A percentile compares a stretch with the other conserved stretches of the same genome.
Conservation (phyloP, 2,888 invertebrate species). For the Melangyna quadrimaculata region DNA sequence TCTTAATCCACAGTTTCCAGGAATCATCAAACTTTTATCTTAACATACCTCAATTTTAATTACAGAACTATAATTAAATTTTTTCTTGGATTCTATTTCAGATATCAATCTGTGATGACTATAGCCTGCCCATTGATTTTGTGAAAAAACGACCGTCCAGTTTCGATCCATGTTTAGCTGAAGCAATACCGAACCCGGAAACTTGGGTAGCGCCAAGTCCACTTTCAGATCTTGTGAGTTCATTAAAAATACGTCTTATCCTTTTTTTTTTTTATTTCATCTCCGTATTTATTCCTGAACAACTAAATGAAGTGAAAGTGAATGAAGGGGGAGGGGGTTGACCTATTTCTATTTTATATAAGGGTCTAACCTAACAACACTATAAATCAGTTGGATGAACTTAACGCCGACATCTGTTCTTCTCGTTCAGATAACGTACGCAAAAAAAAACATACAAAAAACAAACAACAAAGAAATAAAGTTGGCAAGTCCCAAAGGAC, state of each 20-base stretch:
- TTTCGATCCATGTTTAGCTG: slow-evolving; percentile 84
- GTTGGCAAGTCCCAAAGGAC: slow-evolving; percentile 33
- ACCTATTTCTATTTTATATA: slow-evolving; percentile 32
- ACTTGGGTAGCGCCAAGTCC: slow-evolving; percentile 80
- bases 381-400: slow-evolving; percentile 53
- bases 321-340: slow-evolving; percentile 23
- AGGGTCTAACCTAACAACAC: slow-evolving; percentile 17
- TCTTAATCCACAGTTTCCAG: background rate
- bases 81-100: slow-evolving; percentile 81
- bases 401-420: slow-evolving; percentile 47
- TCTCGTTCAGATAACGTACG: background rate
- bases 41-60: background rate
- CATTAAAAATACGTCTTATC: slow-evolving; percentile 25
- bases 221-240: slow-evolving; percentile 81
- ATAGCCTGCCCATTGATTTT: slow-evolving; percentile 92
- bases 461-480: background rate
- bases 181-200: slow-evolving; percentile 82
- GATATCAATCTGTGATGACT: slow-evolving; percentile 93
- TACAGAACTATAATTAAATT: background rate
- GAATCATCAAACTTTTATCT: no score
- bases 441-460: background rate
- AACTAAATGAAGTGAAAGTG: slow-evolving; percentile 45
- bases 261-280: background rate
- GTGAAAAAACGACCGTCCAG: slow-evolving; percentile 87
- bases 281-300: background rate